Conservation (phyloP, 1,140 invertebrate genomes). For the Zaprionus nigranus region DNA sequence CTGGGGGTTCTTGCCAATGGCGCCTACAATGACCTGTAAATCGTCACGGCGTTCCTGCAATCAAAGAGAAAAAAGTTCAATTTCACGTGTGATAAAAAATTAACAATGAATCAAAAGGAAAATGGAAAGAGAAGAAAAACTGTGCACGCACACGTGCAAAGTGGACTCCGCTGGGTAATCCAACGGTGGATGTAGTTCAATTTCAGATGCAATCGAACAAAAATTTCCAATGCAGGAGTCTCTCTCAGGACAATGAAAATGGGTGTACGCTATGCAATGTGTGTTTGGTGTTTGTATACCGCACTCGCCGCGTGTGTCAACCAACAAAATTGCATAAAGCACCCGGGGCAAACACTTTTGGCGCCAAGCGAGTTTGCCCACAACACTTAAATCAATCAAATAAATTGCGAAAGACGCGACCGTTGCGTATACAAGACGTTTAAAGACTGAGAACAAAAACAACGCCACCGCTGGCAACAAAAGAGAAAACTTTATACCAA, state of each 20-base stretch:
- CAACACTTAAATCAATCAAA: slow-evolving; percentile 21
- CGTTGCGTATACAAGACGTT: slow-evolving; percentile 40
- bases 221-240: slow-evolving; percentile 43
- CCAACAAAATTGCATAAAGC: slow-evolving; percentile 79
- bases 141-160: slow-evolving; percentile 44
- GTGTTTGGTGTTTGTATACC: slow-evolving; percentile 41
- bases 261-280: slow-evolving; percentile 23
- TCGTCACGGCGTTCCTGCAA: slow-evolving; percentile 83
- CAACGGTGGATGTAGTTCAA: slow-evolving; percentile 64
- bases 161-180: slow-evolving; percentile 48
- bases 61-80: slow-evolving; percentile 4
- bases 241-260: slow-evolving; percentile 21
- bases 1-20: slow-evolving; percentile 79
- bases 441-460: slow-evolving; percentile 41
- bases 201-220: slow-evolving; percentile 60
- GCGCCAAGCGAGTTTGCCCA: slow-evolving; percentile 39
- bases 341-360: slow-evolving; percentile 31
- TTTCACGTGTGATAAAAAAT: slow-evolving; percentile 14
- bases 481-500: slow-evolving; percentile 17
- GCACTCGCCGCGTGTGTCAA: slow-evolving; percentile 68
- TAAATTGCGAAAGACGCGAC: slow-evolving; percentile 36
- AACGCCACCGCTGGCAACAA: slow-evolving; percentile 30
- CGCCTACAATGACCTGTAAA: slow-evolving; percentile 80
- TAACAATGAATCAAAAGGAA: slow-evolving; percentile 39
- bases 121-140: slow-evolving; percentile 45